Evolutionary conservation across 2,888 invertebrate species (phyloP).

Genomic region (Heliconius aoede): DNA sequence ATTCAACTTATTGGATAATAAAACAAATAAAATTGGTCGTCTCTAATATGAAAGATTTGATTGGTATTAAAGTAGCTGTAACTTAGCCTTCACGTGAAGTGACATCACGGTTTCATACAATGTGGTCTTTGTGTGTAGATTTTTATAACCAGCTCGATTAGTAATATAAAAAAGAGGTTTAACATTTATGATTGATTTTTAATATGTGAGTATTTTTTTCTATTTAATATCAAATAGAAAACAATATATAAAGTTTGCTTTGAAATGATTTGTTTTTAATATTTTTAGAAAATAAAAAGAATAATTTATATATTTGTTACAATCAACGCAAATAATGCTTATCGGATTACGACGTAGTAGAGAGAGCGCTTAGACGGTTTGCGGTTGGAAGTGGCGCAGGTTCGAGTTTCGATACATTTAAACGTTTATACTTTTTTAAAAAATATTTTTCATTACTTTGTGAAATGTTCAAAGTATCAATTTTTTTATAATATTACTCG

Average conservation of each 20-base stretch:
- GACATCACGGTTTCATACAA: not conserved
- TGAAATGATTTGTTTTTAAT: too few relatives aligned
- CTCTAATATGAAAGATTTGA: slow-evolving; percentile 14
- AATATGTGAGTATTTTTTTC: not conserved
- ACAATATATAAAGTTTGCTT: not conserved
- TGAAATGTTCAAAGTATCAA: not conserved
- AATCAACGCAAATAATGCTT: not conserved
- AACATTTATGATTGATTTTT: not conserved
- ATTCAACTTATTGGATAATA: not conserved
- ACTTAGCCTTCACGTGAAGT: not conserved
- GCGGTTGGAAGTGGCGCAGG: not conserved
- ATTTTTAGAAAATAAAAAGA: too few relatives aligned
- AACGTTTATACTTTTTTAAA: not conserved
- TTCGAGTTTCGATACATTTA: too few relatives aligned
- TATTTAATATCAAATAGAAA: not conserved
- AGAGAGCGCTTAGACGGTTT: not conserved
- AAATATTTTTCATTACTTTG: not conserved
- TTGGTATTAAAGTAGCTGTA: slow-evolving; percentile 15
- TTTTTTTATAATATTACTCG: not conserved
- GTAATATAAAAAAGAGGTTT: not conserved
- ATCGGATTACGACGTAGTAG: too few relatives aligned
- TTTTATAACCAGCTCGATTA: not conserved
- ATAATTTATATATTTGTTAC: not conserved
- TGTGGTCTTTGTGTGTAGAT: slow-evolving; percentile 2
- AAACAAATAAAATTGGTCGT: not conserved